Evolutionary conservation across 35 echinoderm and acorn worm species (phyloP).

Genomic region (Holothuria glaberrima): DNA sequence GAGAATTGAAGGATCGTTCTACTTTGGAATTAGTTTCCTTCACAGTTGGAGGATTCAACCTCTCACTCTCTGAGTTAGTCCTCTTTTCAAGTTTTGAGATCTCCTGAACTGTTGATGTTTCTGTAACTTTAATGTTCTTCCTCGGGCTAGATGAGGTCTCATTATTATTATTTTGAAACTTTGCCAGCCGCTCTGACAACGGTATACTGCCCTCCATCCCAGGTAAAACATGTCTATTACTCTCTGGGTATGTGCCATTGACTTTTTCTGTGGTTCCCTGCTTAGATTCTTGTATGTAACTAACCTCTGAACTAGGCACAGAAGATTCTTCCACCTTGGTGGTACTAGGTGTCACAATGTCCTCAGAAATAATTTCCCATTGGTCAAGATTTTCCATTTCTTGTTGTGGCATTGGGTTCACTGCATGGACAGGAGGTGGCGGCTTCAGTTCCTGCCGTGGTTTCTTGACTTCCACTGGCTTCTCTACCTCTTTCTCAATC

Average conservation of each 20-base stretch:
- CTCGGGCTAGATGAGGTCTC: slow-evolving; percentile 1
- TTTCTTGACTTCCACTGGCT: slow-evolving; percentile 55
- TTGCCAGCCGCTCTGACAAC: slow-evolving; percentile 3
- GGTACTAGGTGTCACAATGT: slow-evolving; percentile 9
- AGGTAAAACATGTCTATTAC: not conserved
- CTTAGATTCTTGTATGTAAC: not conserved
- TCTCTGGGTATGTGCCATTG: not conserved
- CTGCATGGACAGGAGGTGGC: not conserved
- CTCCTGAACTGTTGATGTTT: slow-evolving; percentile 8
- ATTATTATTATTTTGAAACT: slow-evolving; percentile 50
- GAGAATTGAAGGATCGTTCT: slow-evolving; percentile 48
- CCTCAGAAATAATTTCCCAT: slow-evolving; percentile 21
- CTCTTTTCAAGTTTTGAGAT: slow-evolving; percentile 35
- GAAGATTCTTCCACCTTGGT: slow-evolving; percentile 3
- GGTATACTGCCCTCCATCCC: slow-evolving; percentile 40
- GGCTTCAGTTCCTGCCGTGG: slow-evolving; percentile 9
- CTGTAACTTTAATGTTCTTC: not conserved
- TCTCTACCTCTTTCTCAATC: not conserved
- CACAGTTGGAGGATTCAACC: not conserved
- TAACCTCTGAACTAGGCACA: not conserved
- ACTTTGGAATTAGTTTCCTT: slow-evolving; percentile 50
- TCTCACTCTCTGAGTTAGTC: not conserved
- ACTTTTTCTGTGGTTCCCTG: not conserved
- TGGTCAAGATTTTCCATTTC: slow-evolving; percentile 31
- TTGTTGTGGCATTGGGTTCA: slow-evolving; percentile 45